These are phyloP conservation scores for Panagrolaimus sp. DNA, from an alignment of 1,140 invertebrate species.

Conservation along the genomic window DNA sequence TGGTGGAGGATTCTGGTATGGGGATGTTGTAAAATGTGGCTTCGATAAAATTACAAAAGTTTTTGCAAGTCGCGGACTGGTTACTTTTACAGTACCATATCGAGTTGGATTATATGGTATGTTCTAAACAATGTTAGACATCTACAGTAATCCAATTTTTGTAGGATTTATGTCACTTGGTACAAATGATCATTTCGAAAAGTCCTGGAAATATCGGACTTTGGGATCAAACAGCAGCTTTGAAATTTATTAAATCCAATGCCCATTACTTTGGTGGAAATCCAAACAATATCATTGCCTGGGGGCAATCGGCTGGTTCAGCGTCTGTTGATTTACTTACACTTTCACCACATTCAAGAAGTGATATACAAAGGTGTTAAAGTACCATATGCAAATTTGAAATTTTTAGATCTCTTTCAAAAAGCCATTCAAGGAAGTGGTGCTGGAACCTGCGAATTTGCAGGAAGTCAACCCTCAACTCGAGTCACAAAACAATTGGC, in stretches of 20 bases:
- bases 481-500: constrained; percentile 37
- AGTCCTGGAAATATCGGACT: constrained; percentile 77
- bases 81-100: background rate
- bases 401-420: background rate
- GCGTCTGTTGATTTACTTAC: constrained; percentile 69
- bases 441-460: background rate
- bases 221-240: constrained; percentile 68
- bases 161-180: too few species aligned
- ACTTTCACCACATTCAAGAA: background rate
- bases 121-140: background rate
- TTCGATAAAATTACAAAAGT: background rate
- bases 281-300: constrained; percentile 82
- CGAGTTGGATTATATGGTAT: background rate
- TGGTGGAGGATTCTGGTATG: background rate
- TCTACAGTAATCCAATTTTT: too few species aligned
- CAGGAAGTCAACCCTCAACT: constrained; percentile 27
- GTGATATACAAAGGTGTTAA: background rate
- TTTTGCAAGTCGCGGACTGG: background rate
- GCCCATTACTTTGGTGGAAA: constrained; percentile 86
- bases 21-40: background rate
- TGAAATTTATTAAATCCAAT: constrained; percentile 74
- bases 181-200: too few species aligned
- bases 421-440: constrained; percentile 19
- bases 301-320: constrained; percentile 72
- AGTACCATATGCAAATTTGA: background rate